Base-by-base conservation (phyloP, 37 sponge, comb jelly and placozoan genomes). In the Theonella swinhoei region DNA sequence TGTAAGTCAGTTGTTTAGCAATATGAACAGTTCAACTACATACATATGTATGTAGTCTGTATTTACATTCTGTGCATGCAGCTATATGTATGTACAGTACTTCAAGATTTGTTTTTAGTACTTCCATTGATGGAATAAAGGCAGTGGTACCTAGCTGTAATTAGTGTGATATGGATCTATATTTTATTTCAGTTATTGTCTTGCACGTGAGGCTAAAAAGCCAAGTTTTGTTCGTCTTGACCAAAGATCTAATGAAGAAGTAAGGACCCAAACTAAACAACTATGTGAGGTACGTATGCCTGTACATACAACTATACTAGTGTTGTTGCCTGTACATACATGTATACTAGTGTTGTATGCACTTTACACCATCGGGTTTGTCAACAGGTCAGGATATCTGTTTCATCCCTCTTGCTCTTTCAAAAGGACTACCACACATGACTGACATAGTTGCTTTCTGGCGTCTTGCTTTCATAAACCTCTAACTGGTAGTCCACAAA, bases 181-280 rank as follows among this genome's bases (percentile, higher is more conserved):
- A 17, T 47, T 47, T 14, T 47, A 14, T 47, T 7, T 47, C 14
- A 95, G 96, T 1, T 95, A 92, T 70, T 83, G 88, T 42, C 42
- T 94, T 61, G 95, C 89, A 5, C 78, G 97, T 4, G 90, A 94
- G 58, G 86, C 97, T 26, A 94, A 83, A 65, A 97, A 89, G 69
- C 94, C 94, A 1, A 67, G 83, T n/a, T 93, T 92, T 87, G 84
- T 92, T 8, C 78, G 93, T 23, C 72, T 97, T 80, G 95, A 94
- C 39, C 36, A 82, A 36, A 79, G 86, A 36, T 88, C 81, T n/a
- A 91, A 97, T 72, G 89, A 94, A 64, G 97, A 94, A 28, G 85
- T 97, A 7, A 94, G 86, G 76, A 91, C 97, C 0, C 91, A 89
- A 58, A 94, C 95, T 47, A 97, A 94, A 78, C 63, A 62, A 24